Evolutionary conservation across 2,113 vertebrate species (phyloP).

Genomic region (Ictalurus punctatus): DNA sequence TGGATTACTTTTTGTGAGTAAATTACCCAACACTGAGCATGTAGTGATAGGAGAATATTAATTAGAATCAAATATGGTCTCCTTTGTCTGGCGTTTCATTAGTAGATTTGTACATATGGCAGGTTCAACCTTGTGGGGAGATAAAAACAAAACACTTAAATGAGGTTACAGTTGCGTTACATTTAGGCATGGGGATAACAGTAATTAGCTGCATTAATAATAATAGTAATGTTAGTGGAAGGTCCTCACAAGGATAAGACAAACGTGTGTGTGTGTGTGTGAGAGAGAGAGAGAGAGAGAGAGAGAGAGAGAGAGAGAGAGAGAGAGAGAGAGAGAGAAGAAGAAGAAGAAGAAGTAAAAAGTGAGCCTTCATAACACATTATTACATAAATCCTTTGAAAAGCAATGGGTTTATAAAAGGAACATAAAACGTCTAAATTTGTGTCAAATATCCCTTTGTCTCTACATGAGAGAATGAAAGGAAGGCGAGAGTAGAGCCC

Average conservation of each 20-base stretch:
- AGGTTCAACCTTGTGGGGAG: not conserved
- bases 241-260: too few species aligned
- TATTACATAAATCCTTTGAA: too few species aligned
- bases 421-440: not conserved
- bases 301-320: too few species aligned
- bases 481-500: not conserved
- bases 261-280: too few species aligned
- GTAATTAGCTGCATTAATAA: not conserved
- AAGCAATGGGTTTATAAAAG: not conserved
- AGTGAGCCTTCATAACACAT: too few species aligned
- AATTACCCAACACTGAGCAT: too few species aligned
- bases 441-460: not conserved
- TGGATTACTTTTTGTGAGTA: too few species aligned
- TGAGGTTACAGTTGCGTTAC: not conserved
- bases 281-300: too few species aligned
- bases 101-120: not conserved
- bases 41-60: not conserved
- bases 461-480: not conserved
- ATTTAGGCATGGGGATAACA: not conserved
- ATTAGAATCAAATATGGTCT: not conserved
- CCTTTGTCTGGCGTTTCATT: not conserved
- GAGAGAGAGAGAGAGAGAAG: too few species aligned
- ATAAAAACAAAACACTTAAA: not conserved
- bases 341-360: too few species aligned
- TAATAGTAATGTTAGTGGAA: not conserved